phyloP scores from a whole-genome alignment of 2,113 vertebrate species.

The Corythaeola cristata region DNA sequence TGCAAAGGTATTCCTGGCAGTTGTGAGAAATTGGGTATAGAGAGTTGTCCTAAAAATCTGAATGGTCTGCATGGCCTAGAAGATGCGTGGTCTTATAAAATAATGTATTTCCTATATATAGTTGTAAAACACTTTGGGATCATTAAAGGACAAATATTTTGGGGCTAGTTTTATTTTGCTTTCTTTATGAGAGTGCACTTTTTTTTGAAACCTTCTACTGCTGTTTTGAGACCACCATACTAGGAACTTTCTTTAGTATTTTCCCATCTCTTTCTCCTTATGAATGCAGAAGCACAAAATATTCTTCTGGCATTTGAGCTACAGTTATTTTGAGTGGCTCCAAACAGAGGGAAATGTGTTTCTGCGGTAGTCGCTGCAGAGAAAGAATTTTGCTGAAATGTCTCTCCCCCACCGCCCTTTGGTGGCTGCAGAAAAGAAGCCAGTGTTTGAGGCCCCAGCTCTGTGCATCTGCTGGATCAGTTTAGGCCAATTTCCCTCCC shows the following conservation, averaged over 20 bases:
- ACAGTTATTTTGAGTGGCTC: constrained; percentile 55
- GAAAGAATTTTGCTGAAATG: constrained; percentile 62
- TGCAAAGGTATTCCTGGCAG: not conserved
- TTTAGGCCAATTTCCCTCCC: constrained; percentile 46
- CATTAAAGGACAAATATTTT: constrained; percentile 22
- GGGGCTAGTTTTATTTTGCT: not conserved
- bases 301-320: constrained; percentile 56
- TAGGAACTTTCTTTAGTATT: constrained; percentile 25
- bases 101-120: not conserved
- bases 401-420: constrained; percentile 48
- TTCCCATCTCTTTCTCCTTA: constrained; percentile 28
- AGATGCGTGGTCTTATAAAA: not conserved
- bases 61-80: not conserved
- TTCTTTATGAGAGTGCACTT: not conserved
- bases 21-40: not conserved
- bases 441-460: constrained; percentile 62
- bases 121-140: not conserved
- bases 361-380: constrained; percentile 55
- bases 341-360: constrained; percentile 65
- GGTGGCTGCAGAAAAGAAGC: constrained; percentile 63
- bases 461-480: constrained; percentile 66
- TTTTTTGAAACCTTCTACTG: not conserved
- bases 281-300: constrained; percentile 43
- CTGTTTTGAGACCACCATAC: constrained; percentile 27
- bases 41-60: not conserved